These are phyloP conservation scores for Cassiopea xamachana DNA, from an alignment of 30 jellyfish, hydroid and myxozoan species.

Conservation along the genomic window DNA sequence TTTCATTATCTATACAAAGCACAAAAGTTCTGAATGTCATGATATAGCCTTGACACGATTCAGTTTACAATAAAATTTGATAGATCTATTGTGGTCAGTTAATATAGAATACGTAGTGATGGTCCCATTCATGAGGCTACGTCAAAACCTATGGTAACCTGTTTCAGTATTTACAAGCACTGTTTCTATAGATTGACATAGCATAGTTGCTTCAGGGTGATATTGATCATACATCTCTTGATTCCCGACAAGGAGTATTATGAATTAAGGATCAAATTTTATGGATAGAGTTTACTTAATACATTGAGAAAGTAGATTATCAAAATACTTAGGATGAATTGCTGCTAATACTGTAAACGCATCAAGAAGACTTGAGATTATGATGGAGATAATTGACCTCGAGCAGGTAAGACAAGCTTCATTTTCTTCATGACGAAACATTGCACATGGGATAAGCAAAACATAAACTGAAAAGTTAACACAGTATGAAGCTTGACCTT, in stretches of 20 bases:
- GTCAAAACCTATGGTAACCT: not conserved
- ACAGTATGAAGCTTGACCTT: too few relatives aligned
- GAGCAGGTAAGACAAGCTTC: conserved; percentile 7
- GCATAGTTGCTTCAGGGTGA: not conserved
- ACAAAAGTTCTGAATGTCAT: not conserved
- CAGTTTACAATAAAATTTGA: not conserved
- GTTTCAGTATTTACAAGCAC: not conserved
- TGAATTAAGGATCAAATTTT: too few relatives aligned
- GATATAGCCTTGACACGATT: not conserved
- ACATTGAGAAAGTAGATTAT: too few relatives aligned
- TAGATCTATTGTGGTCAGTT: not conserved
- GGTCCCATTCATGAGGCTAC: not conserved
- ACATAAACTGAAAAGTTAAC: too few relatives aligned
- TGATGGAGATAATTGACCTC: conserved; percentile 31
- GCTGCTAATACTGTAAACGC: not conserved
- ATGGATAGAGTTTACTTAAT: too few relatives aligned
- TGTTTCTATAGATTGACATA: not conserved
- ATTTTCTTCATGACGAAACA: not conserved
- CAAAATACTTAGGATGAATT: not conserved
- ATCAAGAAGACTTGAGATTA: not conserved
- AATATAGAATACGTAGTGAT: not conserved
- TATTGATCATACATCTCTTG: not conserved
- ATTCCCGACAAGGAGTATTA: not conserved
- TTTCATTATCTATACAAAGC: not conserved
- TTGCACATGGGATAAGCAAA: too few relatives aligned